Conservation (phyloP, 2,797 vertebrate genomes). For the Macrochelys suwanniensis region DNA sequence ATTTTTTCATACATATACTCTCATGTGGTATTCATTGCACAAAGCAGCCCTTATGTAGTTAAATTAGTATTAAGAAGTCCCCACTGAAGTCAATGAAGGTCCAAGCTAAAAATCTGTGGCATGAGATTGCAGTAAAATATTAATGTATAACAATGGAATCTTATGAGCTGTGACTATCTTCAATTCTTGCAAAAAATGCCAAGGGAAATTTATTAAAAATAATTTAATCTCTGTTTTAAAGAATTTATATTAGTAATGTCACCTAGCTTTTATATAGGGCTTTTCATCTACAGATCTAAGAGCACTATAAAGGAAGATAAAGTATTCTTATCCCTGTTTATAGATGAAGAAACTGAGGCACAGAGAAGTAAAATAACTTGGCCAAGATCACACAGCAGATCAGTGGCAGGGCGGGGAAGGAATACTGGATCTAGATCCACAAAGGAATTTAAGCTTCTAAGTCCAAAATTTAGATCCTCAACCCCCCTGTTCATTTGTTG, state of each 20-base stretch:
- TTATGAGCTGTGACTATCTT: conserved; percentile 33
- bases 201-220: background rate
- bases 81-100: background rate
- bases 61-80: background rate
- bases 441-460: background rate
- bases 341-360: background rate
- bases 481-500: background rate
- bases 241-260: background rate
- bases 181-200: background rate
- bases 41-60: background rate
- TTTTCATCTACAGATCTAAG: background rate
- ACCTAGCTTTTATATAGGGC: background rate
- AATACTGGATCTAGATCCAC: background rate
- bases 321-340: conserved; percentile 1
- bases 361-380: conserved; percentile 32
- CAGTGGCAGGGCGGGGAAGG: background rate
- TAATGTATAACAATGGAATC: background rate
- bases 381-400: conserved; percentile 21
- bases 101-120: background rate
- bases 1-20: background rate
- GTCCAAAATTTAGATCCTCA: background rate
- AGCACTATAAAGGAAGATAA: background rate
- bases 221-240: conserved; percentile 30
- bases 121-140: background rate
- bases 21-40: background rate